A percentile compares a stretch with the other conserved stretches of the same genome.
phyloP scores from a whole-genome alignment of 2,888 invertebrate species.

The Drosophila fungiperda region DNA sequence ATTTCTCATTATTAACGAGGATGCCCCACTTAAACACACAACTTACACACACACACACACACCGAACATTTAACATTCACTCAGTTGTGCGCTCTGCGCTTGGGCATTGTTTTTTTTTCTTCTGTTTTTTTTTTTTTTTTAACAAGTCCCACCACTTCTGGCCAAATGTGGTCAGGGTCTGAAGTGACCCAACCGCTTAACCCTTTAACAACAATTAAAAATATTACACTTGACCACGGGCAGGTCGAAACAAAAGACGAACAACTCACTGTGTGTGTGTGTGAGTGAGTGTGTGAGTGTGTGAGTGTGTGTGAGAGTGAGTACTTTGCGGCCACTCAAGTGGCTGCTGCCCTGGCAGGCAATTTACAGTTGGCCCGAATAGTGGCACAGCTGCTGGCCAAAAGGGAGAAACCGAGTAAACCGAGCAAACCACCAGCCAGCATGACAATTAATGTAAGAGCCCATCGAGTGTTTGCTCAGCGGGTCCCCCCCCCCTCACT shows the following conservation, averaged over 20 bases:
- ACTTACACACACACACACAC: conserved; percentile 3
- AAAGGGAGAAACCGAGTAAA: conserved; percentile 34
- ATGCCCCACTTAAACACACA: conserved; percentile 12
- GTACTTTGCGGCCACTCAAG: conserved; percentile 72
- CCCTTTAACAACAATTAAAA: conserved; percentile 79
- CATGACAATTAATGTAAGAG: conserved; percentile 78
- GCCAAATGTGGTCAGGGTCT: conserved; percentile 45
- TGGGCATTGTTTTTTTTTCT: conserved; percentile 6
- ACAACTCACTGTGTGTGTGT: conserved; percentile 24
- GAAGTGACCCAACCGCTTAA: conserved; percentile 52
- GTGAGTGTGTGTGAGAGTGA: conserved; percentile 26
- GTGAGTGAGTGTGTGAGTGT: conserved; percentile 20
- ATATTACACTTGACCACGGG: conserved; percentile 64
- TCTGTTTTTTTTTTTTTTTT: conserved; percentile 1
- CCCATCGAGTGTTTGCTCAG: conserved; percentile 59
- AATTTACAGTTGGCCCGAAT: conserved; percentile 55
- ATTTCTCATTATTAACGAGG: conserved; percentile 61
- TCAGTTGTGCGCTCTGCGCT: conserved; percentile 14
- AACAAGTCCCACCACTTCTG: conserved; percentile 26
- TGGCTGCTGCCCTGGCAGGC: conserved; percentile 60
- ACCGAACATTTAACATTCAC: conserved; percentile 36
- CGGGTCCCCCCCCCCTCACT: conserved; percentile 11
- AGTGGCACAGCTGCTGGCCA: conserved; percentile 51
- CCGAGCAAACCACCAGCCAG: conserved; percentile 49
- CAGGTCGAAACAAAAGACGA: conserved; percentile 27